phyloP scores from a whole-genome alignment of 2,888 invertebrate genomes.

The Sinopyrophorus schimmeli region DNA sequence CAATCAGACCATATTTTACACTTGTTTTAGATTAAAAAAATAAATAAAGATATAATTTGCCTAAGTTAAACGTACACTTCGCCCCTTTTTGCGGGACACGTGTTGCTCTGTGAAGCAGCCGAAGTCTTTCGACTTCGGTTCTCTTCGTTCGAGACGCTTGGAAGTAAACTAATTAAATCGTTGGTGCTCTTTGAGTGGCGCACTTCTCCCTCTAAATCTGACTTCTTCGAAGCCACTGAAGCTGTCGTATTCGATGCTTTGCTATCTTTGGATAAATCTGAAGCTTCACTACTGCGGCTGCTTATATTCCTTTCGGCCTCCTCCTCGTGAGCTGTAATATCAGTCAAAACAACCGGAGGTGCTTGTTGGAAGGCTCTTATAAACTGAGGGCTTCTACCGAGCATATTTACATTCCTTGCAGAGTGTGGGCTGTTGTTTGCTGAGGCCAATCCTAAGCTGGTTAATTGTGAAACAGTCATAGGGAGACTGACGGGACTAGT shows the following conservation, averaged over 20 bases:
- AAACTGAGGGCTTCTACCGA: constrained; percentile 39
- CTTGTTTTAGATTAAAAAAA: too few relatives aligned
- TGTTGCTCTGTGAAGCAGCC: constrained; percentile 52
- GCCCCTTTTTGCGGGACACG: constrained; percentile 55
- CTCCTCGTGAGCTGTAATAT: constrained; percentile 30
- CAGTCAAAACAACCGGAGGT: constrained; percentile 29
- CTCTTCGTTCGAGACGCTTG: constrained; percentile 38
- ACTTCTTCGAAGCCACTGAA: constrained; percentile 44
- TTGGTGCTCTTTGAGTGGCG: constrained; percentile 37
- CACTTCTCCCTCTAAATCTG: constrained; percentile 45
- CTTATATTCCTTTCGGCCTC: constrained; percentile 38
- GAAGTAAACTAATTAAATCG: constrained; percentile 30
- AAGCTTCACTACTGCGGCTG: constrained; percentile 50
- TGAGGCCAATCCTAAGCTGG: constrained; percentile 57
- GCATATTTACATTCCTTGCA: constrained; percentile 40
- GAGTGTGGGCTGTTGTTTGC: constrained; percentile 58
- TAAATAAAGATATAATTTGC: too few relatives aligned
- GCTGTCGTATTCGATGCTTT: constrained; percentile 48
- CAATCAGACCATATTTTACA: too few relatives aligned
- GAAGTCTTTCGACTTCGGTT: constrained; percentile 56
- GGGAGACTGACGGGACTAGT: constrained; percentile 60
- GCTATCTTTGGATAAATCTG: constrained; percentile 49
- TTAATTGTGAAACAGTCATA: constrained; percentile 65
- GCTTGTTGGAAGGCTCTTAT: constrained; percentile 37
- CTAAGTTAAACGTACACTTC: constrained; percentile 63